Base-by-base conservation (phyloP, 2,113 vertebrate genomes). In the Fulica atra region DNA sequence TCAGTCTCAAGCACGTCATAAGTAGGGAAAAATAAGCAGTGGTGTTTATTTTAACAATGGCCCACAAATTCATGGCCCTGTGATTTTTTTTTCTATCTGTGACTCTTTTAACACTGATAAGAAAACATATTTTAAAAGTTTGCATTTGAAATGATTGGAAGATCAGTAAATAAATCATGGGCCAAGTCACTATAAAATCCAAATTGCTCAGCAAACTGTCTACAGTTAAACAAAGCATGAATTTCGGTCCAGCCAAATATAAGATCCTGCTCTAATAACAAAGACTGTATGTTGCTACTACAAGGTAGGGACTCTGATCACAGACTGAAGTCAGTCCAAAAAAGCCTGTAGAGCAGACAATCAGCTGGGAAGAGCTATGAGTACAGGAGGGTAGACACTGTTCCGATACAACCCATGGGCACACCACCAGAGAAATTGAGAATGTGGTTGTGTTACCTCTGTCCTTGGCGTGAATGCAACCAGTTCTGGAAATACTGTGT, bases 401-500 rank as follows among this genome's bases (percentile, higher is more conserved):
- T 73, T 81, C 65, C 86, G 61, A 74, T 71, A 56, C 53, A 84
- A 90, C 15, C 5, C 2, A 54, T 36, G 69, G 76, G 65, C 31
- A 31, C 28, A 76, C 53, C 89, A 94, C 44, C n/a, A 60, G 69
- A 61, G 53, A 84, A 86, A 79, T 7, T 16, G 4, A 92, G 40
- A 40, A 2, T 42, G 81, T 10, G 31, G 42, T 73, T 42, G 29
- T 59, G 53, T 88, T 93, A 94, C 90, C 90, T 94, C 76, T 92
- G 71, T 93, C 88, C 88, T 78, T 95, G 93, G 93, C 83, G 81
- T 1, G 6, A 64, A 56, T 57, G 83, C 35, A 92, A 74, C 65
- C 77, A 56, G 46, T 53, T 92, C 82, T 88, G 92, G 82, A 95
- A 95, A 87, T 23, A 87, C 16, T 44, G 65, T 48, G 86, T 88